Evolutionary conservation across 1,140 invertebrate genomes (phyloP), one percentile per base, ranked within the genome.

Genomic region (Eulimnadia texana): DNA sequence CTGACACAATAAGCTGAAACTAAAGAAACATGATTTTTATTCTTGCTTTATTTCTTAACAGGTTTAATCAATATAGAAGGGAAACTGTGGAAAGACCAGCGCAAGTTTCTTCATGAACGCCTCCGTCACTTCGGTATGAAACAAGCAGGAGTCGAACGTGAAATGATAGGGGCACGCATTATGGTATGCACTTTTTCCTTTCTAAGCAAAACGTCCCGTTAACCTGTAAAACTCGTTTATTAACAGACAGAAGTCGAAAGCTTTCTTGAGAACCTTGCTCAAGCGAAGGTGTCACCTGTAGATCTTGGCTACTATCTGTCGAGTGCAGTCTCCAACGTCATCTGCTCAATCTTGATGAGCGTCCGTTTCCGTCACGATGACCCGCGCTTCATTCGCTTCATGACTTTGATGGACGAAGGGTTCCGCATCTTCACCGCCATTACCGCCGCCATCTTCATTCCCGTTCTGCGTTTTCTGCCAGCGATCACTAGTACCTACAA

Each of bases 1-100:
- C 56, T 61, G 1, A n/a, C n/a, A n/a, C n/a, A n/a, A n/a, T n/a
- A n/a, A n/a, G n/a, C n/a, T n/a, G n/a, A n/a, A n/a, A n/a, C n/a
- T n/a, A n/a, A n/a, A n/a, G n/a, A n/a, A n/a, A 16, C 28, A n/a
- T 13, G n/a, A 62, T 24, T 16, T 58, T 58, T 58, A 22, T 42
- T 57, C 20, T 20, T 22, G 28, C n/a, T 42, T 19, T 3, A 11
- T 33, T 27, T 20, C 11, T 16, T 76, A 57, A 33, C 76, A 93
- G 93, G 93, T 67, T 84, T 95, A 63, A 83, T 95, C 66, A 93
- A 93, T 72, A 86, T 86, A 60, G 87, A 90, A 64, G 93, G 93
- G 55, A 81, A 84, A 61, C 74, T 94, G 67, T 97, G 93, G 93
- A 89, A 91, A 71, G 87, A 89, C 65, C 90, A 96, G 71, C 77